Evolutionary conservation across 2,888 invertebrate species (phyloP).

Genomic region (Dendrolimus pini): DNA sequence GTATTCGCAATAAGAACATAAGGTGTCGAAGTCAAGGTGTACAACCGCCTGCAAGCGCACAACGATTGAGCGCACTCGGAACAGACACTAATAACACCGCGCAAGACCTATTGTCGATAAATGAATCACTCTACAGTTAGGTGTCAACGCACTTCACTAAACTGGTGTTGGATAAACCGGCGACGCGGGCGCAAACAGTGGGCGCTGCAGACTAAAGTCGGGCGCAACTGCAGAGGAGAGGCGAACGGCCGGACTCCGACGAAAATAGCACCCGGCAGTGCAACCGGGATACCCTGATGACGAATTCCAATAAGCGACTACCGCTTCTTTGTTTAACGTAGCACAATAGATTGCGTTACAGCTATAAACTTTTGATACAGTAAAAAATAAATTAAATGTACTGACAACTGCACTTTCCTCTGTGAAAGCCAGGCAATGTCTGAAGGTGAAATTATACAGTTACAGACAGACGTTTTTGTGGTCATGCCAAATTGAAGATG

Average conservation of each 20-base stretch:
- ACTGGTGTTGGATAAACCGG: slow-evolving; percentile 43
- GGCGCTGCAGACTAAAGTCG: slow-evolving; percentile 53
- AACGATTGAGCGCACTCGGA: slow-evolving; percentile 54
- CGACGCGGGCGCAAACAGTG: slow-evolving; percentile 50
- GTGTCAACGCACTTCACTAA: slow-evolving; percentile 70
- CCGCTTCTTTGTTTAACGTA: slow-evolving; percentile 44
- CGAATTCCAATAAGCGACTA: slow-evolving; percentile 41
- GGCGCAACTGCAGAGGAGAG: slow-evolving; percentile 50
- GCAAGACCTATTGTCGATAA: slow-evolving; percentile 45
- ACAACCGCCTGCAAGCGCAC: slow-evolving; percentile 42
- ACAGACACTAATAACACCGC: slow-evolving; percentile 51
- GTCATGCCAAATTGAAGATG: slow-evolving; percentile 59
- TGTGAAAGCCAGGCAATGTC: slow-evolving; percentile 34
- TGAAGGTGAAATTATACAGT: slow-evolving; percentile 59
- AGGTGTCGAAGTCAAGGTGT: slow-evolving; percentile 62
- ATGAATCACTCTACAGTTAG: slow-evolving; percentile 71
- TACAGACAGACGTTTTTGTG: slow-evolving; percentile 36
- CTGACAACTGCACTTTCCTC: slow-evolving; percentile 21
- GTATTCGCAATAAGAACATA: slow-evolving; percentile 53
- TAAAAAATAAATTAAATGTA: slow-evolving; percentile 8
- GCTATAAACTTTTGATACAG: slow-evolving; percentile 9
- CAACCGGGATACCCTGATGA: slow-evolving; percentile 59
- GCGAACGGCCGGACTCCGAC: slow-evolving; percentile 62
- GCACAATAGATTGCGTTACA: slow-evolving; percentile 26
- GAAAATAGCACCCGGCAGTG: slow-evolving; percentile 73